Evolutionary conservation across 2,113 vertebrate species (phyloP).

Genomic region (Ictalurus furcatus): DNA sequence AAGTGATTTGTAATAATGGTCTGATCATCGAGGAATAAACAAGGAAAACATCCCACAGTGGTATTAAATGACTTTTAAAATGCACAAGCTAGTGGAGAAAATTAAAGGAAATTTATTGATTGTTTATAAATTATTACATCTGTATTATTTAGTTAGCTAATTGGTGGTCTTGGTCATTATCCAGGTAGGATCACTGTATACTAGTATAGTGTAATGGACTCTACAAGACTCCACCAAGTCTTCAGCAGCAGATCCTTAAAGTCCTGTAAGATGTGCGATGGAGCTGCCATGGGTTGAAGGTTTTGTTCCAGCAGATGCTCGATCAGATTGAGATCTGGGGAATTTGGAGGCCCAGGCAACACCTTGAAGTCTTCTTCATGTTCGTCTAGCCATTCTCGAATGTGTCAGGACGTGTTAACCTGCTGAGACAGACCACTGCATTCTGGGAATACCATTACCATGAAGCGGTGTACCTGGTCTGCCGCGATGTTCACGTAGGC

Average conservation of each 20-base stretch:
- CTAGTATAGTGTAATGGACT: background rate
- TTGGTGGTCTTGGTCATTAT: background rate
- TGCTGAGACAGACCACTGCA: background rate
- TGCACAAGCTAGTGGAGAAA: background rate
- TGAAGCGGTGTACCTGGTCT: background rate
- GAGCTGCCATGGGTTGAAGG: background rate
- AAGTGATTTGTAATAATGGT: background rate
- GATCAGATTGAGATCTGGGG: background rate
- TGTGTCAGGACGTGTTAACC: background rate
- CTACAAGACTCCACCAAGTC: background rate
- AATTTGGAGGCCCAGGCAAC: background rate
- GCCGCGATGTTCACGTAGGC: background rate
- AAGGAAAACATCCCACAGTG: background rate
- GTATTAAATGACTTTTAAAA: background rate
- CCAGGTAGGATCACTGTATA: no score
- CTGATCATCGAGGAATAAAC: background rate
- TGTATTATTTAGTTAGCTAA: background rate
- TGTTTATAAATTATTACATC: background rate
- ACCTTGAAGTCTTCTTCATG: background rate
- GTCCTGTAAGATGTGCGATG: background rate
- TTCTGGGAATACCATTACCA: no score
- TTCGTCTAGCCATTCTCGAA: background rate
- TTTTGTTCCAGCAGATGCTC: background rate
- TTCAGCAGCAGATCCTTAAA: background rate
- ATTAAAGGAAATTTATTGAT: background rate